Conservation (phyloP, 2,797 vertebrate species). For the Girardinus metallicus region DNA sequence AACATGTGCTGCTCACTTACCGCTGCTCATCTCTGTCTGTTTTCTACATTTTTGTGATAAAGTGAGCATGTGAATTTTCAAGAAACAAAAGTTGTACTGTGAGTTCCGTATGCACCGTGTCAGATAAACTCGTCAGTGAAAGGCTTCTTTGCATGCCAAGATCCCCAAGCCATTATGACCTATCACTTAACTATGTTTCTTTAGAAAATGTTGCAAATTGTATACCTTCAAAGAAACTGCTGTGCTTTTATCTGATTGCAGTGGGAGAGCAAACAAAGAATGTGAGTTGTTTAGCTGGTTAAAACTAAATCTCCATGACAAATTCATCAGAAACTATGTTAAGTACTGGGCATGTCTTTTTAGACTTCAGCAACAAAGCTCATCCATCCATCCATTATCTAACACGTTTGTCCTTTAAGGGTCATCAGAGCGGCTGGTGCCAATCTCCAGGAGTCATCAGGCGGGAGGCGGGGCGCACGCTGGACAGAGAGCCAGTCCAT, state of each 20-base stretch:
- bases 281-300: constrained; percentile 25
- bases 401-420: no score
- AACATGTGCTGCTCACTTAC: constrained; percentile 13
- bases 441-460: no score
- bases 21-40: neutral
- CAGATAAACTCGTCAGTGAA: constrained; percentile 31
- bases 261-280: constrained; percentile 3
- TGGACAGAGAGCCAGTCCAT: neutral
- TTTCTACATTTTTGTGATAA: constrained; percentile 9
- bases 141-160: neutral
- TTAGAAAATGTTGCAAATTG: neutral
- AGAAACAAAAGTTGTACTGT: constrained; percentile 31
- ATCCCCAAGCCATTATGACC: constrained; percentile 9
- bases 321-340: constrained; percentile 24
- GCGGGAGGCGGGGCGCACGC: no score
- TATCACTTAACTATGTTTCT: constrained; percentile 11
- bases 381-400: no score
- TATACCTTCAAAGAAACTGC: neutral
- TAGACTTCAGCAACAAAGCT: neutral
- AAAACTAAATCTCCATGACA: constrained; percentile 33
- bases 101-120: constrained; percentile 37
- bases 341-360: neutral
- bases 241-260: neutral
- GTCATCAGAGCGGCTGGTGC: no score
- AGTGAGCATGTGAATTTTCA: constrained; percentile 41